Percentiles rank a stretch among this genome's conserved stretches.
Evolutionary conservation across 2,888 invertebrate genomes (phyloP).

Genomic region (Napeogenes sylphis): DNA sequence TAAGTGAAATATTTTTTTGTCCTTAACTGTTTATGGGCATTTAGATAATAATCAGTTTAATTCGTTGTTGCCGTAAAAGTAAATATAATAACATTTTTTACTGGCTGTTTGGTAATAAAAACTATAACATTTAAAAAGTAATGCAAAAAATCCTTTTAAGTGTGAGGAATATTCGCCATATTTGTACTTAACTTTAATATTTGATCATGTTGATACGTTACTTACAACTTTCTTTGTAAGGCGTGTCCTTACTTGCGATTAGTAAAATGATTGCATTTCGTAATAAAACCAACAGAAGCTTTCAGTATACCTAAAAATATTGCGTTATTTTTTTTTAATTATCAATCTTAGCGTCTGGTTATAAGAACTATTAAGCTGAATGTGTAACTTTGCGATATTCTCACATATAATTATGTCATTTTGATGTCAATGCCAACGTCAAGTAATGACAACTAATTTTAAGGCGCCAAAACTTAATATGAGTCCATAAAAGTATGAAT

Average conservation of each 20-base stretch:
- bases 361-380: background rate
- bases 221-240: slow-evolving; percentile 9
- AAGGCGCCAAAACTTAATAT: slow-evolving; percentile 37
- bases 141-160: background rate
- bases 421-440: slow-evolving; percentile 47
- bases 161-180: slow-evolving; percentile 1
- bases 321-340: background rate
- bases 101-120: background rate
- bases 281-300: slow-evolving; percentile 1
- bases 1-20: too few species aligned
- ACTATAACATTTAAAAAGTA: background rate
- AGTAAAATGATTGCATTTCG: slow-evolving; percentile 10
- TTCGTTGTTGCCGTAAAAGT: too few species aligned
- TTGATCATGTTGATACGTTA: slow-evolving; percentile 1
- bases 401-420: slow-evolving; percentile 39
- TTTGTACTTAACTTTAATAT: background rate
- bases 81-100: too few species aligned
- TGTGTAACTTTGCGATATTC: slow-evolving; percentile 24
- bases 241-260: slow-evolving; percentile 7
- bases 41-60: too few species aligned
- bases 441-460: slow-evolving; percentile 35
- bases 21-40: too few species aligned
- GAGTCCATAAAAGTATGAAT: slow-evolving; percentile 10
- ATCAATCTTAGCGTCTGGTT: background rate
- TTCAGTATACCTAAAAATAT: background rate